Conservation (phyloP, 2,888 invertebrate genomes). For the Opisthograptis luteolata region DNA sequence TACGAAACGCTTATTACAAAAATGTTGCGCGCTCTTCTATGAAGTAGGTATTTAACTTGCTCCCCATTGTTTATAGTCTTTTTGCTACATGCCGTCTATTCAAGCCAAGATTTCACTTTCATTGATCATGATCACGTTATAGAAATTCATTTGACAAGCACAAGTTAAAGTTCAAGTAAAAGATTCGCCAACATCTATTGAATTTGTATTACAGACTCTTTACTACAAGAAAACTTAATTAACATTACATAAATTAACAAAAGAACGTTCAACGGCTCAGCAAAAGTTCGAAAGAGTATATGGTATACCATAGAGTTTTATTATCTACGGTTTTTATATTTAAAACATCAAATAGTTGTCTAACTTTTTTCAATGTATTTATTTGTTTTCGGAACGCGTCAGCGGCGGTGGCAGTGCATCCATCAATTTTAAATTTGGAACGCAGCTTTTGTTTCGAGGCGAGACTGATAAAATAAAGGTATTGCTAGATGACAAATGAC, state of each 20-base stretch:
- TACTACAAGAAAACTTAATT: no score
- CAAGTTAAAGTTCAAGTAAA: neutral
- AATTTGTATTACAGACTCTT: no score
- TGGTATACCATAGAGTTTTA: no score
- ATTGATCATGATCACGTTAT: neutral
- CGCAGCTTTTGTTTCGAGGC: slow-evolving; percentile 28
- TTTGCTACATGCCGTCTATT: slow-evolving; percentile 6
- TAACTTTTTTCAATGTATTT: slow-evolving; percentile 44
- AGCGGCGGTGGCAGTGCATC: slow-evolving; percentile 13
- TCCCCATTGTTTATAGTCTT: slow-evolving; percentile 33
- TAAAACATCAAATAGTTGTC: no score
- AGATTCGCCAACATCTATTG: no score
- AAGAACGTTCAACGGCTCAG: no score
- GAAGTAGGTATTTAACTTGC: slow-evolving; percentile 41
- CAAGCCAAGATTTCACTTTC: slow-evolving; percentile 13
- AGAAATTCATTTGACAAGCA: no score
- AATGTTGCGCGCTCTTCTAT: slow-evolving; percentile 37
- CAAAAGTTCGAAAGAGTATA: no score
- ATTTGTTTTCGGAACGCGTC: slow-evolving; percentile 41
- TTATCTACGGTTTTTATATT: no score
- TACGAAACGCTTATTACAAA: slow-evolving; percentile 57
- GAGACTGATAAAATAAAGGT: no score
- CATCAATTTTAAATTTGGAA: slow-evolving; percentile 45
- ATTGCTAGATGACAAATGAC: no score
- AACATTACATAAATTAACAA: no score